A percentile compares a stretch with the other conserved stretches of the same genome.
These are phyloP conservation scores for Amiota communis DNA, from an alignment of 2,888 invertebrate genomes.

Conservation along the genomic window DNA sequence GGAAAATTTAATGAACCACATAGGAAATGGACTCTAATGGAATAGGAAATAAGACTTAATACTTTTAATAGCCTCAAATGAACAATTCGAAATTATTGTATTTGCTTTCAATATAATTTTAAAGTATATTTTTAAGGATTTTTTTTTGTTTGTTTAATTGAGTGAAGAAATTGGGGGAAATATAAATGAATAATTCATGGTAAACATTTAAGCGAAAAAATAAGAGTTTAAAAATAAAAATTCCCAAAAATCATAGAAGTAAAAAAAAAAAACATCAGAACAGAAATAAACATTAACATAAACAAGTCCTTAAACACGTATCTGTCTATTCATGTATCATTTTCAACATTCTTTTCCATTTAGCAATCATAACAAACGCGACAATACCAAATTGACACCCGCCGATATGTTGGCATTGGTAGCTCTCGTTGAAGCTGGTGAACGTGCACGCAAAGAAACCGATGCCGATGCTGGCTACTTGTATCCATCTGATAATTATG, in stretches of 20 bases:
- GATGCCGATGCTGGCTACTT: conserved; percentile 54
- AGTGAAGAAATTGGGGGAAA: too few species aligned
- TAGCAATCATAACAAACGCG: conserved; percentile 69
- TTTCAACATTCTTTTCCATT: background rate
- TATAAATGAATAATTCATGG: too few species aligned
- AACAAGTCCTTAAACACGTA: background rate
- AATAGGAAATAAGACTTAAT: too few species aligned
- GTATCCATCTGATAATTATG: conserved; percentile 29
- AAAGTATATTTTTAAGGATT: too few species aligned
- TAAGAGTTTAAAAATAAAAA: too few species aligned
- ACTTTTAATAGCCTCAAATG: too few species aligned
- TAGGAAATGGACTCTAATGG: too few species aligned
- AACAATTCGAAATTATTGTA: too few species aligned
- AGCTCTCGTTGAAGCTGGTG: conserved; percentile 72
- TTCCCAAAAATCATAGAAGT: background rate
- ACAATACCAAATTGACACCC: conserved; percentile 71
- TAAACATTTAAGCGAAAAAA: too few species aligned
- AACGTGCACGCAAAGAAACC: conserved; percentile 69
- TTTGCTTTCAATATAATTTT: too few species aligned
- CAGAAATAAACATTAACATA: background rate
- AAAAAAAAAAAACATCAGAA: conserved; percentile 1
- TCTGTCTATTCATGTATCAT: background rate
- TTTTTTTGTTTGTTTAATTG: too few species aligned
- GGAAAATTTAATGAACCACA: too few species aligned
- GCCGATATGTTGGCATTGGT: conserved; percentile 73